Conservation (phyloP, 1,140 invertebrate species). For the Drosophila lowei region DNA sequence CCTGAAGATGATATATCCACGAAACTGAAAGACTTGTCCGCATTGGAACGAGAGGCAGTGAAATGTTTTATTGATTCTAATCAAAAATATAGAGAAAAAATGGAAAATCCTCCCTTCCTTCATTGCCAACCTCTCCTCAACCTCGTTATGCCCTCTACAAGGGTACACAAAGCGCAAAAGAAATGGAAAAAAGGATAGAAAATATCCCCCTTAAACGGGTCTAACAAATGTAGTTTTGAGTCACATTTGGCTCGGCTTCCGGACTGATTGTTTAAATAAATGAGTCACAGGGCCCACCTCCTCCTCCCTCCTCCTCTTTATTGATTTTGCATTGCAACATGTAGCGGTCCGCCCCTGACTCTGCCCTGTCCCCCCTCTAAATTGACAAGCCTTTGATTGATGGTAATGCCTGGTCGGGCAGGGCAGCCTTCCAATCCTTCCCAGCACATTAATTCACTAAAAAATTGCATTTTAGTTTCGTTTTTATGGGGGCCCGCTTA, state of each 20-base stretch:
- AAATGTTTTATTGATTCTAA: no score
- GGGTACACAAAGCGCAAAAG: conserved; percentile 3
- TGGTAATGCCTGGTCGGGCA: conserved; percentile 4
- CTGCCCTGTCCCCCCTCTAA: not conserved
- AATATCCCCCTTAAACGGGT: conserved; percentile 10
- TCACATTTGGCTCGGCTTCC: conserved; percentile 45
- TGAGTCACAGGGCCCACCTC: conserved; percentile 16
- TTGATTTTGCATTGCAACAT: conserved; percentile 59
- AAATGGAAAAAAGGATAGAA: not conserved
- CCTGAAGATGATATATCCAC: no score
- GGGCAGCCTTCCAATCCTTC: conserved; percentile 7
- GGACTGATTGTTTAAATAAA: conserved; percentile 66
- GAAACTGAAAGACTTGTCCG: no score
- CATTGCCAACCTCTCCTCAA: no score
- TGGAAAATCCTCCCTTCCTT: no score
- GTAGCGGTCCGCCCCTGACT: not conserved
- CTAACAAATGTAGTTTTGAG: conserved; percentile 63
- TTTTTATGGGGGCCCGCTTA: conserved; percentile 37
- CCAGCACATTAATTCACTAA: conserved; percentile 39
- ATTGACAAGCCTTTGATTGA: conserved; percentile 50
- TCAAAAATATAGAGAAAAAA: no score
- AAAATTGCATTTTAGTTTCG: conserved; percentile 41
- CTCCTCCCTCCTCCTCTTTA: conserved; percentile 3
- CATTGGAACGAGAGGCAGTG: no score
- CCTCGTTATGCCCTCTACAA: no score